These are phyloP conservation scores for Boulengeromyrus knoepffleri DNA, from an alignment of 2,113 vertebrate genomes.

Conservation along the genomic window DNA sequence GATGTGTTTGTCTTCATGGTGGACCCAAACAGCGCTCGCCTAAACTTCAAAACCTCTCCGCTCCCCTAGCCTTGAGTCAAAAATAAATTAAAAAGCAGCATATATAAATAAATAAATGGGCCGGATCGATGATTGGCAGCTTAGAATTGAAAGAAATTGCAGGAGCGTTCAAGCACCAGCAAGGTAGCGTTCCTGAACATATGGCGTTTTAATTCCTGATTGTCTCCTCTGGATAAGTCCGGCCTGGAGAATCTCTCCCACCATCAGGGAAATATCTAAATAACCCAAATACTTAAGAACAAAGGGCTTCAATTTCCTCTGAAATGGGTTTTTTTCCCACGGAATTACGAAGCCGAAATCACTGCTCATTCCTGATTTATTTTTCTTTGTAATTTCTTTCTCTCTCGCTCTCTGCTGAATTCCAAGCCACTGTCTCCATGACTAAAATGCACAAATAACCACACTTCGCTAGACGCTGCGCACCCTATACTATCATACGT, in stretches of 20 bases:
- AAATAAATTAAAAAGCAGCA: conserved; percentile 38
- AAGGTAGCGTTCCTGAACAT: conserved; percentile 63
- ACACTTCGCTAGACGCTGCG: conserved; percentile 29
- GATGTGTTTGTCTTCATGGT: not conserved
- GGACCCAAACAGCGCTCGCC: not conserved
- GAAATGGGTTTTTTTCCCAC: conserved; percentile 56
- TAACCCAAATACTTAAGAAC: conserved; percentile 64
- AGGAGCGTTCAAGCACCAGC: conserved; percentile 58
- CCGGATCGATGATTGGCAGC: conserved; percentile 49
- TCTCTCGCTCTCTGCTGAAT: conserved; percentile 27
- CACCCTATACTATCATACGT: conserved; percentile 28
- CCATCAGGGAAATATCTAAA: conserved; percentile 68
- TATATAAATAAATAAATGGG: conserved; percentile 36
- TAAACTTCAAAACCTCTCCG: conserved; percentile 45
- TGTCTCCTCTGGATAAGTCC: conserved; percentile 70
- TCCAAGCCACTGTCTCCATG: conserved; percentile 3
- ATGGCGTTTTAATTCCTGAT: conserved; percentile 70
- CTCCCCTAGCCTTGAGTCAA: conserved; percentile 32
- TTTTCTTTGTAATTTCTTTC: conserved; percentile 29
- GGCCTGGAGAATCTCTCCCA: conserved; percentile 53
- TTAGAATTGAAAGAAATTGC: conserved; percentile 63
- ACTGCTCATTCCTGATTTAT: conserved; percentile 17
- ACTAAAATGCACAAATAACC: conserved; percentile 43
- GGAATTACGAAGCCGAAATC: conserved; percentile 40
- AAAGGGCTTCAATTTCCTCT: conserved; percentile 68